Percentiles rank a stretch among this genome's conserved stretches.
phyloP scores from a whole-genome alignment of 2,113 vertebrate species.

The Salvelinus namaycush region DNA sequence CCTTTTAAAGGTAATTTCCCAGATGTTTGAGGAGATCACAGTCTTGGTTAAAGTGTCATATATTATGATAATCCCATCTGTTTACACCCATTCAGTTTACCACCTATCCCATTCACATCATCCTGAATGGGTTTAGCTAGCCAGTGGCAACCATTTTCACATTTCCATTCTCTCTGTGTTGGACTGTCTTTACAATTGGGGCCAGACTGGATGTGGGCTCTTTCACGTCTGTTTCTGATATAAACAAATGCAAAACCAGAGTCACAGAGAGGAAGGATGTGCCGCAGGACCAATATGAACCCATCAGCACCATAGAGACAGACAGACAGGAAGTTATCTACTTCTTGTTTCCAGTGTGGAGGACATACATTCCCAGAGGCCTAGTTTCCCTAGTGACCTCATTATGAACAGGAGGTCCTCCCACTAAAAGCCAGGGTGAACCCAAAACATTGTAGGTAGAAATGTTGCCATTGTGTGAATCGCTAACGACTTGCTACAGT shows the following conservation, averaged over 20 bases:
- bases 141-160: background rate
- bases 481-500: background rate
- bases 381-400: background rate
- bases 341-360: conserved; percentile 13
- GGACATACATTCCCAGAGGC: conserved; percentile 9
- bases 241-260: conserved; percentile 44
- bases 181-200: conserved; percentile 43
- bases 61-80: background rate
- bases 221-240: conserved; percentile 52
- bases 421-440: background rate
- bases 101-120: background rate
- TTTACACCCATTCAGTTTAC: background rate
- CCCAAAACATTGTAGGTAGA: background rate
- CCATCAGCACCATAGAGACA: conserved; percentile 22
- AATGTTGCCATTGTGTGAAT: background rate
- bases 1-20: too few relatives aligned
- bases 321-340: conserved; percentile 32
- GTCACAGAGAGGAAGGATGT: conserved; percentile 15
- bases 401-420: background rate
- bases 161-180: background rate
- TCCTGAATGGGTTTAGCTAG: background rate
- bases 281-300: conserved; percentile 4
- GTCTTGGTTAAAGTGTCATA: background rate
- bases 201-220: conserved; percentile 19
- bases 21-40: too few relatives aligned